phyloP scores from a whole-genome alignment of 2,888 invertebrate species.

The Nemurella pictetii region DNA sequence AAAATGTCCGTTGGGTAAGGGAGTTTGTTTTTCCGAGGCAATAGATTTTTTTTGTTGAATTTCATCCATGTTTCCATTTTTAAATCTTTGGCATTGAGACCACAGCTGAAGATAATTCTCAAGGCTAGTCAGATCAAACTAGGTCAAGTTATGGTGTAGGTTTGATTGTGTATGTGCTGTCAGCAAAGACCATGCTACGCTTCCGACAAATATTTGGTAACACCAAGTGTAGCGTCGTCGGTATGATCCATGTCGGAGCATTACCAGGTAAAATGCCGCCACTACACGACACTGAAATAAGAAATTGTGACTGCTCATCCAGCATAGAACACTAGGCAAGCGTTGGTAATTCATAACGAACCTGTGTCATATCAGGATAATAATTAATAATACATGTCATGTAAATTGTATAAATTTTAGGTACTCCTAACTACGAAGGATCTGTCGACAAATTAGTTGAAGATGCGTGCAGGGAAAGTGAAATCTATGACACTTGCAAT shows the following conservation, averaged over 20 bases:
- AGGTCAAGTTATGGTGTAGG: not conserved
- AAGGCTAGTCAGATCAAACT: not conserved
- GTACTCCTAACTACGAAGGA: constrained; percentile 62
- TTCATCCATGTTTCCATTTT: not conserved
- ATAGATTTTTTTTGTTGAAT: too few relatives aligned
- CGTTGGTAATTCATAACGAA: not conserved
- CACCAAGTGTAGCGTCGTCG: constrained; percentile 60
- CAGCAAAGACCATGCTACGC: constrained; percentile 49
- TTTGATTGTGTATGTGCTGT: not conserved
- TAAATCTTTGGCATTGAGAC: not conserved
- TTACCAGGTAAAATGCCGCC: constrained; percentile 71
- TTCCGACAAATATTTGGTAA: constrained; percentile 54
- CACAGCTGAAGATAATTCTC: not conserved
- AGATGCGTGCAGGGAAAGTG: constrained; percentile 63
- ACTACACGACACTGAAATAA: not conserved
- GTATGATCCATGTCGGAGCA: constrained; percentile 72
- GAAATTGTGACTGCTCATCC: too few relatives aligned
- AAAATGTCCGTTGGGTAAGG: too few relatives aligned
- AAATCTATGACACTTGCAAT: constrained; percentile 60
- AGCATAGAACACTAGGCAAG: too few relatives aligned
- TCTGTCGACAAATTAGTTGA: constrained; percentile 60
- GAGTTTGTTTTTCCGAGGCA: too few relatives aligned
- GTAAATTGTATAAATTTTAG: constrained; percentile 49
- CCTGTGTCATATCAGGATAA: not conserved
- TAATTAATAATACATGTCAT: not conserved